Conservation (phyloP, 2,113 vertebrate species). For the Brachyhypopomus occidentalis region DNA sequence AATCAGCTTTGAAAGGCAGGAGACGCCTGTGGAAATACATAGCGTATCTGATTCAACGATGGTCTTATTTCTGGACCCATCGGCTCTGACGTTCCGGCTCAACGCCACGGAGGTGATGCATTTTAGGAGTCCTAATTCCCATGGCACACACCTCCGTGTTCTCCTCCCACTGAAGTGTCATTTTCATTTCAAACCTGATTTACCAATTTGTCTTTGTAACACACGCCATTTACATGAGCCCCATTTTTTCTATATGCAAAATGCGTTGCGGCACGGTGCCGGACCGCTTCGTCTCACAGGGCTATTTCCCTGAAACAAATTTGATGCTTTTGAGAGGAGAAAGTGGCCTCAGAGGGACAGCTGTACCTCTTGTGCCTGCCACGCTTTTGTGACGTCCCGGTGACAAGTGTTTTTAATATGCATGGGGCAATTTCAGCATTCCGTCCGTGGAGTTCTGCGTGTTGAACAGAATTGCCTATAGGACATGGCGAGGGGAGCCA, state of each 20-base stretch:
- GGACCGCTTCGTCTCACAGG: constrained; percentile 49
- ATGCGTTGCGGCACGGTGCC: constrained; percentile 77
- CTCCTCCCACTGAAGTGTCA: constrained; percentile 79
- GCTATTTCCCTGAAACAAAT: constrained; percentile 99
- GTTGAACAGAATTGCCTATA: constrained; percentile 74
- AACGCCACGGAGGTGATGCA: constrained; percentile 78
- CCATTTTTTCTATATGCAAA: constrained; percentile 99
- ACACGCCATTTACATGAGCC: constrained; percentile 90
- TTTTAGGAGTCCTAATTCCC: constrained; percentile 81
- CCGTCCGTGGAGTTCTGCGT: constrained; percentile 64
- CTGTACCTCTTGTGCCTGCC: constrained; percentile 85
- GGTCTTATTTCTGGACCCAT: constrained; percentile 56
- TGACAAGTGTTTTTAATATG: constrained; percentile 98
- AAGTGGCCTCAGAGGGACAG: constrained; percentile 89
- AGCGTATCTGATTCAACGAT: constrained; percentile 65
- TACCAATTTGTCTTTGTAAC: constrained; percentile 99
- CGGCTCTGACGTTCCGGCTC: constrained; percentile 65
- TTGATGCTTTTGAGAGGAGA: constrained; percentile 97
- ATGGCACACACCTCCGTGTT: constrained; percentile 73
- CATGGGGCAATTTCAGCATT: constrained; percentile 80
- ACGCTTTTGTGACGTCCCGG: constrained; percentile 88
- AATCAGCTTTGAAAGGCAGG: constrained; percentile 58
- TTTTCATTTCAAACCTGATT: constrained; percentile 83
- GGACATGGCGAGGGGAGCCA: constrained; percentile 46
- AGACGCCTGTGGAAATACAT: constrained; percentile 20